Evolutionary conservation across 1,140 invertebrate species (phyloP), one percentile per base, ranked within the genome.

Genomic region (Trinorchestia longiramus): DNA sequence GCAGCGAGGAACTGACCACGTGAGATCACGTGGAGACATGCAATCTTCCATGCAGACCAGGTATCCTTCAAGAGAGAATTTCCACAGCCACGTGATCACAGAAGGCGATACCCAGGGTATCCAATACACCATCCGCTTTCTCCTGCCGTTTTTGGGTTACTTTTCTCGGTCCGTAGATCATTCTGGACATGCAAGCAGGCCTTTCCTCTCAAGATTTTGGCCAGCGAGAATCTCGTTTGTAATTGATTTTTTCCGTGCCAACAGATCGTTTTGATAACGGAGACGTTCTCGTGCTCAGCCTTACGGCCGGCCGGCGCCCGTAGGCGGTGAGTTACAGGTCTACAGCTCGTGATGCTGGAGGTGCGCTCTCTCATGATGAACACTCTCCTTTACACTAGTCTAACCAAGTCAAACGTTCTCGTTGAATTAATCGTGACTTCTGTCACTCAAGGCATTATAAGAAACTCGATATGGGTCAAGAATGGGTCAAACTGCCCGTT

Each of bases 181-280:
- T 77, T 77, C 1, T 36, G 41, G 41, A 91, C 88, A 91, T 91
- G 88, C 88, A 91, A 91, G 88, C 88, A 11, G 88, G 43, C 28
- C 88, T 77, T 77, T 77, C 62, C 88, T 91, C 41, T 42, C 41
- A 41, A 91, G 88, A 44, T 91, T 91, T 91, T 43, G 88, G 88
- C 88, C 4, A 42, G 43, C 88, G 4, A 91, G 41, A 91, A 8
- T 43, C 88, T 91, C 88, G 6, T 77, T 0, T 41, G 43, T 91
- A 91, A 91, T 91, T 91, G 88, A 91, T 43, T 43, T 91, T 91
- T 91, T 91, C 41, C 88, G 88, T 91, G 88, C 88, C 88, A 17
- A 91, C 41, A 42, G 88, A 91, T 91, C 88, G 88, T 91, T 91
- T 43, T 43, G 88, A 91, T 91, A 91, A 44, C 43, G 88, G 62